phyloP scores from a whole-genome alignment of 2,888 invertebrate species.

The Melolontha melolontha region DNA sequence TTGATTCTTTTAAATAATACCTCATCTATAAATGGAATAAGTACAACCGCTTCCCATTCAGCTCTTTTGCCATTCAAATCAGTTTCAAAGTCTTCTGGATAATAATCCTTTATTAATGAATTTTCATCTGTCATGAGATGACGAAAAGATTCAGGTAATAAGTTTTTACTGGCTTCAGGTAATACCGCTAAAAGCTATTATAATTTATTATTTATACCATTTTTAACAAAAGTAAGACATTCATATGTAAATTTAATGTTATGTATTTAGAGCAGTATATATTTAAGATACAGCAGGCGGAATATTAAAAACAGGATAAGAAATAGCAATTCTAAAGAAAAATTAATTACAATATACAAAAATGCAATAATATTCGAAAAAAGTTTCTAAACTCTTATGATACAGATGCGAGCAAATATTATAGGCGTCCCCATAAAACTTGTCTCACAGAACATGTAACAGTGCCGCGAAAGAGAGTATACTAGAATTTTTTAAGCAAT shows the following conservation, averaged over 20 bases:
- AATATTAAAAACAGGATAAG: no score
- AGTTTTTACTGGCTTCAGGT: slow-evolving; percentile 84
- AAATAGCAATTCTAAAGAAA: no score
- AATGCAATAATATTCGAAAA: no score
- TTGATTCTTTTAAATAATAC: slow-evolving; percentile 57
- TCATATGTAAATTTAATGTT: background rate
- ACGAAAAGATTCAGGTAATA: slow-evolving; percentile 84
- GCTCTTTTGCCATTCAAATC: slow-evolving; percentile 96
- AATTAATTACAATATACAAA: no score
- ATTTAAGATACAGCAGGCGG: no score
- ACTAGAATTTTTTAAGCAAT: no score
- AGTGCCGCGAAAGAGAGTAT: no score
- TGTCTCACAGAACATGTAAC: no score
- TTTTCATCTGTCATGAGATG: slow-evolving; percentile 80
- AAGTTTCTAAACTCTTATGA: no score
- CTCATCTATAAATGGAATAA: slow-evolving; percentile 94
- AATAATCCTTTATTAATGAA: slow-evolving; percentile 90
- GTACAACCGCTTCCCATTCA: slow-evolving; percentile 96
- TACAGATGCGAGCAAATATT: no score
- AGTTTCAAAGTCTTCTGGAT: slow-evolving; percentile 90
- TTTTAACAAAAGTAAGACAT: background rate
- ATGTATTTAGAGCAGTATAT: no score
- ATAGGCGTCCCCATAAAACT: no score
- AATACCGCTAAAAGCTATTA: slow-evolving; percentile 84
- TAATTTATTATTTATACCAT: slow-evolving; percentile 30